Evolutionary conservation across 2,888 invertebrate genomes (phyloP), one percentile per base, ranked within the genome.

Genomic region (Dendrolimus pini): DNA sequence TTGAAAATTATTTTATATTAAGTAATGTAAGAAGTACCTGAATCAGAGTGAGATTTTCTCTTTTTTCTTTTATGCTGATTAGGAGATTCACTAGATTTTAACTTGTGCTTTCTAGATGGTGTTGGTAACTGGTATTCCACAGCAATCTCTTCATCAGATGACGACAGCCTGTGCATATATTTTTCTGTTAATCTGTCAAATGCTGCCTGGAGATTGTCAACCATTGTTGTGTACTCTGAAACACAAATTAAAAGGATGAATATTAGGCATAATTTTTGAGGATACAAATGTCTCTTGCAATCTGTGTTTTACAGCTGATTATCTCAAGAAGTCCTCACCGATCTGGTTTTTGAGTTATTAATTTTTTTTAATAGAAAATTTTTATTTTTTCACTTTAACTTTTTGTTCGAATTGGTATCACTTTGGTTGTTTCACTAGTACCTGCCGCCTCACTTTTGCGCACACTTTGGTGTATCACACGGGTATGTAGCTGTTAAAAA

Each of bases 211-310:
- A 97, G 89, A 77, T 95, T 96, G 74, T 95, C 94, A 9, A 96
- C 96, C 97, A 97, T 97, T 77, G 94, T 94, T 1, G 96, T 96
- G 71, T 97, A 97, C 82, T 97, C 97, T 97, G 82, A 55, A 86
- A 78, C 55, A 54, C 56, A 30, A 55, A 54, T 54, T 3, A 6
- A 30, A 30, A 30, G 30, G 30, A 30, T 6, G 30, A 30, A 30
- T 30, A 30, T 30, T 30, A 30, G 30, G 6, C 30, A 3, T 30
- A 30, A 30, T 30, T 6, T 30, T 30, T 30, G 30, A 30, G 30
- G 0, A 2, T 1, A 2, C 18, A 2, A 18, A 18, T 18, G 30
- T 30, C 3, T 30, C 6, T 30, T 3, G 30, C 6, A 0, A 6
- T 30, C 3, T 30, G 6, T 30, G 6, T 30, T 3, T 3, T 30